Evolutionary conservation across 2,888 invertebrate species (phyloP), one percentile per base, ranked within the genome.

Genomic region (Diabrotica balteata): DNA sequence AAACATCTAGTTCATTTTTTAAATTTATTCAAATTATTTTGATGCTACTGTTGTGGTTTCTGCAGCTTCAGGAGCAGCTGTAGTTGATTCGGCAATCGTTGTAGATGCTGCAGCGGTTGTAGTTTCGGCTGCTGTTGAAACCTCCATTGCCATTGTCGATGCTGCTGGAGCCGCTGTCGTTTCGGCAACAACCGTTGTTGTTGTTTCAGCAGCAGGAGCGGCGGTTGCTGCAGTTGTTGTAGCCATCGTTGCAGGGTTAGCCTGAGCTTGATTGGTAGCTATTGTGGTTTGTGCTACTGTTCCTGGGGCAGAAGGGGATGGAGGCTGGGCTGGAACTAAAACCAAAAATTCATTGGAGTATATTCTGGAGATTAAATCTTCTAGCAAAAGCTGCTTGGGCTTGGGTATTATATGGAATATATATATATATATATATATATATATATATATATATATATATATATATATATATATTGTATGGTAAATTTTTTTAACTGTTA

Each of bases 11-110:
- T 2, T 32, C 3, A 32, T 7, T 10, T 46, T 45, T 11, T 8
- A 53, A 52, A 17, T 45, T 22, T 43, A 44, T 52, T 62, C 44
- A 32, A 50, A 43, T n/a, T 51, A 62, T 52, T 46, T 52, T 32
- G 11, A 52, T 50, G 32, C 32, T 51, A 17, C 44, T 53, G 11
- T n/a, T 42, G 42, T 46, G 42, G 42, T 54, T 53, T 55, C 49
- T 50, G 32, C 44, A 17, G 17, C 42, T 9, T 42, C 44, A 22
- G 43, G 42, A 7, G 51, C 53, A 43, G 49, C 55, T 43, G 17
- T 44, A 43, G 55, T 4, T 32, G 32, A 32, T 1, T 32, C 32
- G 32, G 32, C 32, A 32, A 32, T 32, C 32, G 32, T 7, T 57
- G 44, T 51, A 44, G 54, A 51, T 7, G 61, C 50, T 8, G 47